Conservation (phyloP, 2,113 vertebrate genomes). For the Paedocypris sp. region DNA sequence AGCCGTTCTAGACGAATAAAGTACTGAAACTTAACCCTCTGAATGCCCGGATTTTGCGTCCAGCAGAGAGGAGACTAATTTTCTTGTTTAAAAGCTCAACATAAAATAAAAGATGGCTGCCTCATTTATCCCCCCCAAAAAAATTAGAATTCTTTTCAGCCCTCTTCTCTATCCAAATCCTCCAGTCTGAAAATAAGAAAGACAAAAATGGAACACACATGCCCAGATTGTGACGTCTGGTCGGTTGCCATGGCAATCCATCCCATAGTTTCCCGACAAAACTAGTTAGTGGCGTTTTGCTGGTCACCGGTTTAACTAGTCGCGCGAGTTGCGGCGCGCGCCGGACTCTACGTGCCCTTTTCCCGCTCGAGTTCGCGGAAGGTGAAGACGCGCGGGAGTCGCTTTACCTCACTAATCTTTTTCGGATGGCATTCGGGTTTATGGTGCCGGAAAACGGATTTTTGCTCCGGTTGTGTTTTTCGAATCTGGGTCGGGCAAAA, state of each 20-base stretch:
- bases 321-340: slow-evolving; percentile 25
- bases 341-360: slow-evolving; percentile 29
- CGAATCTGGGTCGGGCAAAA: neutral
- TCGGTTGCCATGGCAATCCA: slow-evolving; percentile 92
- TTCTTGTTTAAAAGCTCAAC: slow-evolving; percentile 10
- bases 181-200: slow-evolving; percentile 66
- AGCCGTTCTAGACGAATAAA: slow-evolving; percentile 52
- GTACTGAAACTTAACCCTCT: slow-evolving; percentile 63
- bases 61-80: slow-evolving; percentile 26
- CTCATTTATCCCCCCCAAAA: slow-evolving; percentile 22
- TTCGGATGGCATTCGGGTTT: neutral
- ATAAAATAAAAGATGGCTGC: slow-evolving; percentile 39
- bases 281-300: slow-evolving; percentile 64
- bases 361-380: slow-evolving; percentile 29
- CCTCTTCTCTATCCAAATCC: slow-evolving; percentile 64
- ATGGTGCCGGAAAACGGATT: neutral
- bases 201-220: slow-evolving; percentile 75
- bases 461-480: neutral
- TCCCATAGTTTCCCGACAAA: slow-evolving; percentile 79
- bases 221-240: slow-evolving; percentile 94
- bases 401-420: slow-evolving; percentile 28
- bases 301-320: slow-evolving; percentile 61
- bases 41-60: slow-evolving; percentile 36
- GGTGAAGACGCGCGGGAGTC: slow-evolving; percentile 35
- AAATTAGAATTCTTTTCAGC: slow-evolving; percentile 42